These are phyloP conservation scores for Laticauda colubrina DNA, from an alignment of 2,113 vertebrate genomes.

Conservation along the genomic window DNA sequence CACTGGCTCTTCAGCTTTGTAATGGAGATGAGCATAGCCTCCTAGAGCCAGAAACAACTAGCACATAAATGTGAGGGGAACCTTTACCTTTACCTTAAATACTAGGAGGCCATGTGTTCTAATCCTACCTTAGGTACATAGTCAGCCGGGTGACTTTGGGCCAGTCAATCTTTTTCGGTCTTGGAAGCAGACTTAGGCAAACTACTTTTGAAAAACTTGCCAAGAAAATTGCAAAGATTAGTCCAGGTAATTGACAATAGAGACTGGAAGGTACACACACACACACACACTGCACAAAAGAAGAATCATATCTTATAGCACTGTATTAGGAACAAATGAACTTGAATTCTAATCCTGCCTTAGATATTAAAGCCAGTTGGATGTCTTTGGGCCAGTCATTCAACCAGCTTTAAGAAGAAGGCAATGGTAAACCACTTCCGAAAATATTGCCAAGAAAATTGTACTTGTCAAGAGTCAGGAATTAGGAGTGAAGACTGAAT, in stretches of 20 bases:
- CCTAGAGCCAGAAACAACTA: too few species aligned
- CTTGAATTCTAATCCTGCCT: not conserved
- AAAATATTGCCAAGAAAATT: not conserved
- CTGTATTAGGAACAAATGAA: not conserved
- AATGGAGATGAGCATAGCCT: too few species aligned
- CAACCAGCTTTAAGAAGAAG: not conserved
- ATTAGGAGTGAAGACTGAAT: not conserved
- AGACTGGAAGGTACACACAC: not conserved
- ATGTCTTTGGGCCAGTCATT: not conserved
- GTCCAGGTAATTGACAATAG: not conserved
- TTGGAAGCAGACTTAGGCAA: not conserved
- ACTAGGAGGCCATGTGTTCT: not conserved
- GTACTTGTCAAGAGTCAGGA: not conserved
- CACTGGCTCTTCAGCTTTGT: too few species aligned
- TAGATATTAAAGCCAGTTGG: not conserved
- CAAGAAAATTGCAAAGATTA: not conserved
- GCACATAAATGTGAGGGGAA: too few species aligned
- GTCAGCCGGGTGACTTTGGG: not conserved
- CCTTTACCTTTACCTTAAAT: not conserved
- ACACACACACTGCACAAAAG: not conserved
- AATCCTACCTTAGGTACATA: not conserved
- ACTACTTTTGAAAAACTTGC: not conserved
- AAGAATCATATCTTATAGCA: not conserved
- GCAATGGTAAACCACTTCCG: not conserved
- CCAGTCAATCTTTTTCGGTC: not conserved